Conservation (phyloP, 2,888 invertebrate species). For the Watsonalla cultraria region DNA sequence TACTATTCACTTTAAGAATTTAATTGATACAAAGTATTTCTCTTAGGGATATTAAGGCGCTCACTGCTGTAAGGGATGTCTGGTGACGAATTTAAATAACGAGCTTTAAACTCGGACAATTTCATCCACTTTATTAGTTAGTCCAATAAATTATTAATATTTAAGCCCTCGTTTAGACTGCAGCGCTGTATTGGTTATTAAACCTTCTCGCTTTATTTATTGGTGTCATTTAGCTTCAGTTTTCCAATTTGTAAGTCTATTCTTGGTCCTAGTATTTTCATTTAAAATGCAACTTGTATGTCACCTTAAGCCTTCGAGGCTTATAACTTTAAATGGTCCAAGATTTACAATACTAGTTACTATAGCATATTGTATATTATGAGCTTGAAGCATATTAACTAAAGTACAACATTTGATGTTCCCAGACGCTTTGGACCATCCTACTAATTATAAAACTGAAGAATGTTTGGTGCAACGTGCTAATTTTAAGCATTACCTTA, state of each 20-base stretch:
- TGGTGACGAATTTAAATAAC: constrained; percentile 17
- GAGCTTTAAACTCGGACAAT: constrained; percentile 17
- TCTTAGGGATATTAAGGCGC: constrained; percentile 18
- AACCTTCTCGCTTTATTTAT: constrained; percentile 27
- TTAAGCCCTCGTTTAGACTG: constrained; percentile 3
- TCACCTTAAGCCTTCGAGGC: too few species aligned
- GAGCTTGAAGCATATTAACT: too few species aligned
- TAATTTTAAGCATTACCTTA: too few species aligned
- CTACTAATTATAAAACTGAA: too few species aligned
- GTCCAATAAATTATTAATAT: constrained; percentile 31
- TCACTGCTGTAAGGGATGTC: constrained; percentile 3
- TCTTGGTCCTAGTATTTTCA: constrained; percentile 1
- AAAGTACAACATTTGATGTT: too few species aligned
- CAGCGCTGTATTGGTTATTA: constrained; percentile 21
- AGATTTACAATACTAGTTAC: too few species aligned
- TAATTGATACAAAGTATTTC: constrained; percentile 20
- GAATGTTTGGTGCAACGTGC: too few species aligned
- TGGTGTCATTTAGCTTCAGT: constrained; percentile 16
- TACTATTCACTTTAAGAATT: constrained; percentile 14
- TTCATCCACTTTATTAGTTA: constrained; percentile 28
- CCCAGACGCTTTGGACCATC: too few species aligned
- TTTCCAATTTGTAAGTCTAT: constrained; percentile 21
- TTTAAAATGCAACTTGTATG: too few species aligned
- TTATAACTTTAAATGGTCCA: too few species aligned
- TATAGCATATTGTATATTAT: too few species aligned